Evolutionary conservation across 2,888 invertebrate species (phyloP).

Genomic region (Caenorhabditis panamensis): DNA sequence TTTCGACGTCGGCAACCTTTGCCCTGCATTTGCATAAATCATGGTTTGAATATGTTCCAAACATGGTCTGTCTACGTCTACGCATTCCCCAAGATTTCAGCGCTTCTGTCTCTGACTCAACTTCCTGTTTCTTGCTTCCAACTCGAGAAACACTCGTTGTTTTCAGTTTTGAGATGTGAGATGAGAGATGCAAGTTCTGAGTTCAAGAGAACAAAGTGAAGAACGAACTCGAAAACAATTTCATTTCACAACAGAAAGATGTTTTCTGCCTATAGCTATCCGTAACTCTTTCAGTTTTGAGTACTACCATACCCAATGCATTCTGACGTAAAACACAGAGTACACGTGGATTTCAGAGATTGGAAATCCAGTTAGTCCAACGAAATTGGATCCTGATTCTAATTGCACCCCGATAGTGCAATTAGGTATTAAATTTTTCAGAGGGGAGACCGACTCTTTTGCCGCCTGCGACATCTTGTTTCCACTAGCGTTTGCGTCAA

Average conservation of each 20-base stretch:
- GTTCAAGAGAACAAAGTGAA: neutral
- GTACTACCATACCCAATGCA: no score
- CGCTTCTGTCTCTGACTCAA: neutral
- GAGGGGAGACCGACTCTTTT: neutral
- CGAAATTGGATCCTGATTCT: neutral
- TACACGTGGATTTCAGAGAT: conserved; percentile 22
- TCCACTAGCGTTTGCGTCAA: neutral
- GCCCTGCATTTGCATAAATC: conserved; percentile 45
- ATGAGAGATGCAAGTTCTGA: no score
- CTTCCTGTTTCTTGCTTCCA: neutral
- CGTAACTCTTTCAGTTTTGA: no score
- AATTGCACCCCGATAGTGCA: conserved; percentile 17
- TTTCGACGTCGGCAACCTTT: conserved; percentile 17
- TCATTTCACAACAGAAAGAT: no score
- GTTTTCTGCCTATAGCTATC: no score
- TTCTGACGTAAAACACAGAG: no score
- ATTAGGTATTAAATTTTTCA: conserved; percentile 25
- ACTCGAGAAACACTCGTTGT: neutral
- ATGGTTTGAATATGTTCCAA: neutral
- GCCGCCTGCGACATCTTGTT: neutral
- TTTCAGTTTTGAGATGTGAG: neutral
- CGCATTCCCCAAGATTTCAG: neutral
- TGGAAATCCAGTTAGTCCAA: conserved; percentile 31
- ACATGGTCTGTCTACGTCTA: conserved; percentile 1
- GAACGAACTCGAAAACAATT: neutral